phyloP scores from a whole-genome alignment of 2,113 vertebrate species.

The Nanger granti region DNA sequence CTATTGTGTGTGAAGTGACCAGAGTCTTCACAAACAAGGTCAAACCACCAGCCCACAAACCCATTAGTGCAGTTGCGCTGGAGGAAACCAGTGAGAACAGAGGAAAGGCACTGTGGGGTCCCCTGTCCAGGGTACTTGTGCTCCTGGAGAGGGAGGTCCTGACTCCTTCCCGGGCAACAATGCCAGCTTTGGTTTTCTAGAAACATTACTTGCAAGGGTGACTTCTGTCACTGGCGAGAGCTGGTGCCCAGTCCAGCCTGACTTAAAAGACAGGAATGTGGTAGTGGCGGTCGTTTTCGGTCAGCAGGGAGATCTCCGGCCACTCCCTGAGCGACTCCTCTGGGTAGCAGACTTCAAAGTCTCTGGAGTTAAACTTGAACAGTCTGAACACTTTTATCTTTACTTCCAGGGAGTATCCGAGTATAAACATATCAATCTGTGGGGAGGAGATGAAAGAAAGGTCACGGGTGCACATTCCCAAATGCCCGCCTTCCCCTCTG shows the following conservation, averaged over 20 bases:
- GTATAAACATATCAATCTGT: constrained; percentile 82
- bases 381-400: constrained; percentile 82
- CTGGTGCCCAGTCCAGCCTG: not conserved
- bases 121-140: not conserved
- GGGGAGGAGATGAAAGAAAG: constrained; percentile 52
- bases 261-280: constrained; percentile 77
- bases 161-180: not conserved
- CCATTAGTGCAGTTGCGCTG: not conserved
- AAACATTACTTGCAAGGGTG: not conserved
- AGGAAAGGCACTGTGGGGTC: not conserved
- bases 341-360: constrained; percentile 79
- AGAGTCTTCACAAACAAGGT: not conserved
- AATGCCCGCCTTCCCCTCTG: not conserved
- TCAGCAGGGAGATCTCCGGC: constrained; percentile 81
- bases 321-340: constrained; percentile 78
- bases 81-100: not conserved
- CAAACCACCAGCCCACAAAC: not conserved
- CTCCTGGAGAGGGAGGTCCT: not conserved
- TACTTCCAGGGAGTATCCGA: constrained; percentile 81
- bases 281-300: constrained; percentile 81
- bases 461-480: not conserved
- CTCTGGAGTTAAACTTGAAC: constrained; percentile 78
- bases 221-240: not conserved
- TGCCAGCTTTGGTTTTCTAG: not conserved
- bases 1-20: not conserved